Base-by-base conservation (phyloP, 2,888 invertebrate species). In the Tipula confusa region DNA sequence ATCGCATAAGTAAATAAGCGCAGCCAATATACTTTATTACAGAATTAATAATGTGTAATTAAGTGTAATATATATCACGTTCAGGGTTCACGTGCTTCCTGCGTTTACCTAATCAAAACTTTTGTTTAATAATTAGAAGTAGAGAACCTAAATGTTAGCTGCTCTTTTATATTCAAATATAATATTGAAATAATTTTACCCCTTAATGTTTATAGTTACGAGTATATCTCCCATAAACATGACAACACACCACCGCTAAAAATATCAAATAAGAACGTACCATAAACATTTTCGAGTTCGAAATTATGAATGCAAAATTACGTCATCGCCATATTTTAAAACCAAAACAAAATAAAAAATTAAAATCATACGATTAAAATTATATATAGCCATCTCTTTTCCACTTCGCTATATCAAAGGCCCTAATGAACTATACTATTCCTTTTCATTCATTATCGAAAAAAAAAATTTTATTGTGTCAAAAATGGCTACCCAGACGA, bases 401-500 rank as follows among this genome's bases (percentile, higher is more conserved):
- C 64, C 2, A 9, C 64, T 64, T 64, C 9, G 1, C 24, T 24
- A 24, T 9, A 64, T 64, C 1, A 24, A 64, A 64, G 24, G 9
- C 18, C 64, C 64, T 64, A n/a, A n/a, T n/a, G n/a, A n/a, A 43
- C 43, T 0, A 64, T 18, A 24, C 24, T 64, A 24, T 24, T 24
- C 24, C 24, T 24, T 64, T 64, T 64, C 64, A 64, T n/a, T n/a
- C 24, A 64, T 9, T n/a, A n/a, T n/a, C n/a, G n/a, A n/a, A n/a
- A n/a, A n/a, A n/a, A n/a, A n/a, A n/a, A n/a, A n/a, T 64, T 64
- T 18, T 64, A 24, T 64, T 64, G 24, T 64, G 24, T 64, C 9
- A 29, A 80, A 80, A 29, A 80, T 80, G 80, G 80, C 80, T 31
- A 15, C 80, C 80, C 80, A 80, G 80, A 80, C 80, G 29, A 80